Conservation (phyloP, 2,888 invertebrate species). For the Glyphotaelius pellucidus region DNA sequence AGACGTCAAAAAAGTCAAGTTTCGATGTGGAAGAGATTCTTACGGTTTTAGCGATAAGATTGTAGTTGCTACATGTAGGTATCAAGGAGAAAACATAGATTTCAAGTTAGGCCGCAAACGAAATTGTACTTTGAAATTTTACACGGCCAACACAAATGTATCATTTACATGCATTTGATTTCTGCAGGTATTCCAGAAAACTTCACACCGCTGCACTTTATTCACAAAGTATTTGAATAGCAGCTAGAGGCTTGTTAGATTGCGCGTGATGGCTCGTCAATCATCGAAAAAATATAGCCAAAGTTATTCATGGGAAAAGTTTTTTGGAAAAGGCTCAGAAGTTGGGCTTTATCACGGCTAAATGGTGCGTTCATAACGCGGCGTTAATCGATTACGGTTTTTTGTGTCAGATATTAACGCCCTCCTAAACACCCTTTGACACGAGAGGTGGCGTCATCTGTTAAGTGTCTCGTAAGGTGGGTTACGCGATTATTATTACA, state of each 20-base stretch:
- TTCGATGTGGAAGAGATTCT: no score
- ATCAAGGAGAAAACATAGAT: no score
- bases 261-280: constrained; percentile 59
- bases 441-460: constrained; percentile 36
- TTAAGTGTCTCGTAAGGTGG: constrained; percentile 14
- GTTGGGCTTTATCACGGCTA: constrained; percentile 64
- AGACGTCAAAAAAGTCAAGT: no score
- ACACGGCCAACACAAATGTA: no score
- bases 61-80: no score
- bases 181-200: neutral
- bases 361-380: constrained; percentile 64
- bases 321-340: constrained; percentile 61
- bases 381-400: constrained; percentile 64
- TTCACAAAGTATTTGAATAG: constrained; percentile 6
- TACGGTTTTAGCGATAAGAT: no score
- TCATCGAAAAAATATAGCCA: constrained; percentile 59
- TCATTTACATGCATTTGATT: neutral
- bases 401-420: constrained; percentile 63
- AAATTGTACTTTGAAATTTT: no score
- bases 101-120: no score
- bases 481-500: neutral
- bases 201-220: neutral
- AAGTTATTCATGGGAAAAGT: constrained; percentile 66
- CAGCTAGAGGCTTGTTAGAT: constrained; percentile 33
- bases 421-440: constrained; percentile 55